These are phyloP conservation scores for Carassius carassius DNA, from an alignment of 2,113 vertebrate genomes.

Conservation along the genomic window DNA sequence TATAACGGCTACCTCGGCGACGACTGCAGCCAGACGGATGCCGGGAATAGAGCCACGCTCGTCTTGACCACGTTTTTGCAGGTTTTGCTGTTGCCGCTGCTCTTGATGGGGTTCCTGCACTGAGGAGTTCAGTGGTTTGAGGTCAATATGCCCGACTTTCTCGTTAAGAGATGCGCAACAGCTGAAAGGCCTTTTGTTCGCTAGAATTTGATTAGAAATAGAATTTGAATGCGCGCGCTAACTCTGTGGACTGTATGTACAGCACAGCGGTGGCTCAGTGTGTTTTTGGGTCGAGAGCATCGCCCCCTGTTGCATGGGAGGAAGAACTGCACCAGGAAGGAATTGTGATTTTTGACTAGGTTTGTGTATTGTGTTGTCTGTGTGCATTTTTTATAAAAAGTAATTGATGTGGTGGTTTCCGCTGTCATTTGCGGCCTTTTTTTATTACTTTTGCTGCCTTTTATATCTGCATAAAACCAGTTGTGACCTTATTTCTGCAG, in stretches of 20 bases:
- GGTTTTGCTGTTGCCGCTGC: slow-evolving; percentile 63
- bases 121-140: slow-evolving; percentile 50
- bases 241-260: not conserved
- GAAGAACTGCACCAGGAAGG: not conserved
- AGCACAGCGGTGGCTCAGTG: not conserved
- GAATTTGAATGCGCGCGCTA: not conserved
- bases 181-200: not conserved
- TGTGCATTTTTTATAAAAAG: not conserved
- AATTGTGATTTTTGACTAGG: not conserved
- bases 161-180: not conserved
- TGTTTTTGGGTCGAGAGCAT: not conserved
- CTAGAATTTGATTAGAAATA: not conserved
- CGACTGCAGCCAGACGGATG: slow-evolving; percentile 65
- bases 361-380: not conserved
- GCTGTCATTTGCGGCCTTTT: not conserved
- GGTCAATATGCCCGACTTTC: not conserved
- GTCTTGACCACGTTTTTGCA: slow-evolving; percentile 49
- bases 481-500: slow-evolving; percentile 6
- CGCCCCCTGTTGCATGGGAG: slow-evolving; percentile 38
- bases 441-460: not conserved
- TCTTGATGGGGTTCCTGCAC: slow-evolving; percentile 67
- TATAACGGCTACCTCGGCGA: slow-evolving; percentile 81
- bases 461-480: not conserved
- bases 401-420: not conserved
- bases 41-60: slow-evolving; percentile 63